Percentiles rank a stretch among this genome's conserved stretches.
These are phyloP conservation scores for Lepidocyrtinus sp. DNA, from an alignment of 2,888 invertebrate species.

Conservation along the genomic window DNA sequence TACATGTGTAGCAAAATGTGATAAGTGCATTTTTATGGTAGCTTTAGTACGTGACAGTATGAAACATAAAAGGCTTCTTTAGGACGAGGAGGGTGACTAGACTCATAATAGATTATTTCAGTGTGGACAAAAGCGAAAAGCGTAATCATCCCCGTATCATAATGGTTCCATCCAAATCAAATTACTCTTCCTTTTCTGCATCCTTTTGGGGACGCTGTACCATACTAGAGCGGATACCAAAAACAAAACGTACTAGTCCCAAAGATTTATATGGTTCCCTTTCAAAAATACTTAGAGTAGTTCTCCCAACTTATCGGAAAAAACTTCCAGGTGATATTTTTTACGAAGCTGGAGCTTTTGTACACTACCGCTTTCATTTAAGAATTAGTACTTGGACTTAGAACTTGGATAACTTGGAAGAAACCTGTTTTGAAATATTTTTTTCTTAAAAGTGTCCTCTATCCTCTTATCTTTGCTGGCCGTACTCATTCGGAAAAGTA, in stretches of 20 bases:
- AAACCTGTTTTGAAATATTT: constrained; percentile 2
- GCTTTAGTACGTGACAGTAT: constrained; percentile 2
- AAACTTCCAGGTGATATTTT: constrained; percentile 10
- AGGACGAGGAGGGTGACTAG: not conserved
- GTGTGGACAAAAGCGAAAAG: not conserved
- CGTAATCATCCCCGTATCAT: not conserved
- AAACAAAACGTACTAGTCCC: not conserved
- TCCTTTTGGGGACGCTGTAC: not conserved
- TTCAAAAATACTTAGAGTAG: not conserved
- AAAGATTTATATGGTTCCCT: not conserved
- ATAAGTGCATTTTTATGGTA: not conserved
- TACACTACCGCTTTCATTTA: not conserved
- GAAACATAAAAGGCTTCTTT: constrained; percentile 11
- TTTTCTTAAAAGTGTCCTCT: not conserved
- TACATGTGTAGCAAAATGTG: not conserved
- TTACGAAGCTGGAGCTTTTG: not conserved
- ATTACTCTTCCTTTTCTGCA: not conserved
- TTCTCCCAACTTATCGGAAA: not conserved
- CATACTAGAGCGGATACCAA: not conserved
- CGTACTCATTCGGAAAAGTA: no score
- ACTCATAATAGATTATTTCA: not conserved
- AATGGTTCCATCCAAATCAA: not conserved
- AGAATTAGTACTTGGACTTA: not conserved
- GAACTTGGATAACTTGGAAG: not conserved
- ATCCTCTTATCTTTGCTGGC: no score